phyloP scores from a whole-genome alignment of 2,888 invertebrate genomes.

The Torymus auratus region DNA sequence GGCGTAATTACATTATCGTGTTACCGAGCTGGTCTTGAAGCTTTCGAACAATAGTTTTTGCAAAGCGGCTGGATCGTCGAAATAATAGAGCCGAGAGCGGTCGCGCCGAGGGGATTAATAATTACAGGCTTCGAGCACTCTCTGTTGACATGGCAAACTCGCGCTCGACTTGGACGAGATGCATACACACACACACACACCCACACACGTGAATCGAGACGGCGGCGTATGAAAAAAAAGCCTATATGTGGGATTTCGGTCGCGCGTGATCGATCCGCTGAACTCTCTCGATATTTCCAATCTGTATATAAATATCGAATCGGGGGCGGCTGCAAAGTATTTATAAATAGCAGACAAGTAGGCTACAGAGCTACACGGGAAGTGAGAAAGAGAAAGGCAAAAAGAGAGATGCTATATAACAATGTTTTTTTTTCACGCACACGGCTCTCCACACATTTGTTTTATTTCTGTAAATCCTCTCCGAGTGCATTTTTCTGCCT shows the following conservation, averaged over 20 bases:
- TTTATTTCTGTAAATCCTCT: too few species aligned
- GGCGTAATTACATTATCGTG: conserved; percentile 11
- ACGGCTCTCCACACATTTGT: too few species aligned
- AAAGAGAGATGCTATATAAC: neutral
- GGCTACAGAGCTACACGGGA: conserved; percentile 17
- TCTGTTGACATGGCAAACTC: conserved; percentile 25
- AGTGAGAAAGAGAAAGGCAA: too few species aligned
- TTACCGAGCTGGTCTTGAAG: neutral
- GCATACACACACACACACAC: too few species aligned
- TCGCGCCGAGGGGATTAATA: conserved; percentile 17
- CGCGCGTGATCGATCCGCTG: conserved; percentile 38
- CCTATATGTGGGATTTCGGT: conserved; percentile 19
- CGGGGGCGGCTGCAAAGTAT: conserved; percentile 40
- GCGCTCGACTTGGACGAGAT: neutral
- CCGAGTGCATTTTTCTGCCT: too few species aligned
- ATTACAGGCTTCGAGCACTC: neutral
- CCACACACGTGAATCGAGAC: neutral
- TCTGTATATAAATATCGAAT: conserved; percentile 43
- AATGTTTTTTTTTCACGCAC: conserved; percentile 17
- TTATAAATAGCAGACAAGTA: conserved; percentile 49
- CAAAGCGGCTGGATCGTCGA: neutral
- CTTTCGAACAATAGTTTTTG: neutral
- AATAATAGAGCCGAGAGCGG: too few species aligned
- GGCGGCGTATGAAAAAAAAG: conserved; percentile 1
- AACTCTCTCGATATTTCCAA: conserved; percentile 47